Evolutionary conservation across 2,888 invertebrate species (phyloP).

Genomic region (Carpatolechia fugitivella): DNA sequence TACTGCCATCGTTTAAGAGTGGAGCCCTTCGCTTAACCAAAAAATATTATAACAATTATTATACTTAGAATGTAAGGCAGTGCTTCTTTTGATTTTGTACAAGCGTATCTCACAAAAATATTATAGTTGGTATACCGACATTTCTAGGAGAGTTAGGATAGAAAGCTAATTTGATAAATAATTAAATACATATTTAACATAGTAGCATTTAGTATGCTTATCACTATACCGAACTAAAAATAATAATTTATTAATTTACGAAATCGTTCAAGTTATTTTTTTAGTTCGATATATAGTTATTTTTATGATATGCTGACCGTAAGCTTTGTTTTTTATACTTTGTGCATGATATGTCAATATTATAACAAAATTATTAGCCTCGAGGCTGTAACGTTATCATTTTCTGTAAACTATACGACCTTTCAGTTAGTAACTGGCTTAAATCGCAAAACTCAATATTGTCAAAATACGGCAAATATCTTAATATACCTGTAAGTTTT

Average conservation of each 20-base stretch:
- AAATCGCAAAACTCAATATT: background rate
- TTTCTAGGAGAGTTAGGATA: constrained; percentile 19
- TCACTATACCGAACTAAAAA: background rate
- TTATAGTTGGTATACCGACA: constrained; percentile 12
- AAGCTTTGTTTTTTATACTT: constrained; percentile 49
- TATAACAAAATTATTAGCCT: constrained; percentile 11
- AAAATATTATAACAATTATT: constrained; percentile 35
- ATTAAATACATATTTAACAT: background rate
- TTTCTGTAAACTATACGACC: background rate
- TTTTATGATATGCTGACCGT: constrained; percentile 68
- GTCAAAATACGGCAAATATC: too few species aligned
- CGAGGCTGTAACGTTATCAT: background rate
- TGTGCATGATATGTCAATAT: constrained; percentile 69
- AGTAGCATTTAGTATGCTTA: constrained; percentile 10
- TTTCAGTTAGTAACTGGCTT: background rate
- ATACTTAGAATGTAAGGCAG: constrained; percentile 75
- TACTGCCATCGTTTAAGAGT: background rate
- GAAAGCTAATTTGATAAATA: constrained; percentile 17
- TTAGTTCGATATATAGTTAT: constrained; percentile 24
- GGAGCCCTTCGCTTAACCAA: constrained; percentile 41
- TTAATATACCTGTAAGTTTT: too few species aligned
- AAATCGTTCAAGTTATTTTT: background rate
- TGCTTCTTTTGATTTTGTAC: constrained; percentile 60
- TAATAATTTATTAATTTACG: background rate
- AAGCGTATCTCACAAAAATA: constrained; percentile 54